These are phyloP conservation scores for Masnerella sp. DNA, from an alignment of 2,888 invertebrate species.

Conservation along the genomic window DNA sequence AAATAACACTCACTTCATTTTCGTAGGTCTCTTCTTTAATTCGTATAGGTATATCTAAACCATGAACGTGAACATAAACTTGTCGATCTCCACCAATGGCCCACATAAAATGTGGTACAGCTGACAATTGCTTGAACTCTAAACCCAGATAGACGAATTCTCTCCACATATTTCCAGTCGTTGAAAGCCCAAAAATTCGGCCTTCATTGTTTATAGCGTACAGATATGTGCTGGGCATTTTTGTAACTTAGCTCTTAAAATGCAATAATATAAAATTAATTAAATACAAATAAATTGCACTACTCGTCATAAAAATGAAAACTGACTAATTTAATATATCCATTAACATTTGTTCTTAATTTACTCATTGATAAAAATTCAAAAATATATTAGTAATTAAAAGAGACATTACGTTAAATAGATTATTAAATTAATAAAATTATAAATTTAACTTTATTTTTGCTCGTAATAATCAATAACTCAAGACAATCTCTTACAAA, in stretches of 20 bases:
- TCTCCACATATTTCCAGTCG: slow-evolving; percentile 89
- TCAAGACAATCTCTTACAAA: too few relatives aligned
- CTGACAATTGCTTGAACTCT: slow-evolving; percentile 92
- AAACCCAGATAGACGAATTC: slow-evolving; percentile 91
- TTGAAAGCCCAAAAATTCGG: slow-evolving; percentile 90
- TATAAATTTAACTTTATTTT: too few relatives aligned
- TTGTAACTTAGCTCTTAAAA: too few relatives aligned
- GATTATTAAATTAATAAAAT: too few relatives aligned
- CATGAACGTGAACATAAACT: slow-evolving; percentile 93
- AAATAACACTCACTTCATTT: slow-evolving; percentile 84
- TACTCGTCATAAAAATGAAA: too few relatives aligned
- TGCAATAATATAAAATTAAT: background rate
- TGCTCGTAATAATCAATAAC: too few relatives aligned
- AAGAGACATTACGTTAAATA: too few relatives aligned
- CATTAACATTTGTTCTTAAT: too few relatives aligned
- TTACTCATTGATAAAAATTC: too few relatives aligned
- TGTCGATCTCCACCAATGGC: slow-evolving; percentile 95
- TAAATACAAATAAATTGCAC: too few relatives aligned
- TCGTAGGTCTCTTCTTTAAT: slow-evolving; percentile 94
- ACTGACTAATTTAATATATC: too few relatives aligned
- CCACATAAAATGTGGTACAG: slow-evolving; percentile 92
- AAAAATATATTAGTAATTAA: too few relatives aligned
- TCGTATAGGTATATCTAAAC: slow-evolving; percentile 92
- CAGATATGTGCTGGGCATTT: slow-evolving; percentile 87
- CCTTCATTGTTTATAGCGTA: slow-evolving; percentile 94